These are phyloP conservation scores for Synergus umbraculus DNA, from an alignment of 2,888 invertebrate species.

Conservation along the genomic window DNA sequence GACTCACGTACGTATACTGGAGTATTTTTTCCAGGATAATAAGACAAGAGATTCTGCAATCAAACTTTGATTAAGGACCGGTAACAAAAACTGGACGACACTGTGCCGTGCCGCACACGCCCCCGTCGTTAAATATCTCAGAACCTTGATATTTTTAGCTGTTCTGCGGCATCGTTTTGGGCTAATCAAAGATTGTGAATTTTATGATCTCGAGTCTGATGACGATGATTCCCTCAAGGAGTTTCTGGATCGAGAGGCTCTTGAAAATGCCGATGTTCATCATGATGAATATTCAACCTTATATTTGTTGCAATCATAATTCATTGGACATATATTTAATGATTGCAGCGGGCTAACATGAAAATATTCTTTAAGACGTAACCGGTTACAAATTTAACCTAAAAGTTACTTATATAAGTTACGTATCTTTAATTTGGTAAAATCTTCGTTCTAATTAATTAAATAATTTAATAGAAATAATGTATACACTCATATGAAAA, in stretches of 20 bases:
- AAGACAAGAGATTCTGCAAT: constrained; percentile 31
- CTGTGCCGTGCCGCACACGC: constrained; percentile 62
- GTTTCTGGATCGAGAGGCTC: constrained; percentile 44
- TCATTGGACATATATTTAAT: neutral
- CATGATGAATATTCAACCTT: neutral
- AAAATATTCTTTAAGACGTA: neutral
- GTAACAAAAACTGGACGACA: constrained; percentile 52
- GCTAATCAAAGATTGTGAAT: constrained; percentile 63
- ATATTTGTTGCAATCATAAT: neutral
- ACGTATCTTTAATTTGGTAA: too few relatives aligned
- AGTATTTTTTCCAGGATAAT: constrained; percentile 4
- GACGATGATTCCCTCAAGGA: constrained; percentile 52
- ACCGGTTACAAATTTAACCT: too few relatives aligned
- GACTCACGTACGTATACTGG: neutral
- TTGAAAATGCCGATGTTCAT: constrained; percentile 13
- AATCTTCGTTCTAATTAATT: too few relatives aligned
- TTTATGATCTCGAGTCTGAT: constrained; percentile 43
- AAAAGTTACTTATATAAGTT: too few relatives aligned
- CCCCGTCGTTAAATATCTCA: constrained; percentile 62
- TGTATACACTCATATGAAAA: too few relatives aligned
- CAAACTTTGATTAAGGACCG: constrained; percentile 39
- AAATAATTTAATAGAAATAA: too few relatives aligned
- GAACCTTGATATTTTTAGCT: constrained; percentile 54
- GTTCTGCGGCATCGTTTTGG: constrained; percentile 19
- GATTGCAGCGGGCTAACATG: neutral